Evolutionary conservation across 1,140 invertebrate species (phyloP), one percentile per base, ranked within the genome.

Genomic region (Rhagoletis pomonella): DNA sequence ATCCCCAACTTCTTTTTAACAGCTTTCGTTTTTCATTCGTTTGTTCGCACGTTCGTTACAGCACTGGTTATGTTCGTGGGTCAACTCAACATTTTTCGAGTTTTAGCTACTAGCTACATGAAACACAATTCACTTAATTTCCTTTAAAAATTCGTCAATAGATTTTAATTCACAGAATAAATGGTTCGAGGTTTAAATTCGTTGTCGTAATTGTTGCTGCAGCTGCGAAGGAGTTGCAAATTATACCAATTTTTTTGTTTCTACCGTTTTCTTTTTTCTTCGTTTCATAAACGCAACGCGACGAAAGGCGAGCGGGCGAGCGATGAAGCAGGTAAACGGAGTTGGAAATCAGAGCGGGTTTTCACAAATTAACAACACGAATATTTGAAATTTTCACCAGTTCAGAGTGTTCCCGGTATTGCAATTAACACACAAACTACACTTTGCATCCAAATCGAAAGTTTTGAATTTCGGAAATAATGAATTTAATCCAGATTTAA

Each of bases 51-150:
- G n/a, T 81, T 81, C 73, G 73, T 81, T 81, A 19, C 73, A 55
- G 19, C 73, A 81, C 73, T 81, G 50, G 73, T 7, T 55, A 81
- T 42, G 47, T 55, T 81, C 73, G 73, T 81, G 73, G 73, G 73
- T 81, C 44, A 81, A 81, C 73, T 81, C 73, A 81, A 81, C 73
- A 81, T 81, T 81, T 73, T 81, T 81, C 55, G 73, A 55, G 73
- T 81, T 55, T 77, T 17, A 58, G 17, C 44, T n/a, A 81, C n/a
- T 81, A 50, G 6, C 73, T 81, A 55, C 73, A 29, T 9, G 14
- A 81, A 73, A 44, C 39, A 73, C 39, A 73, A 73, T 47, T 4
- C 67, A 9, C 42, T 55, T 39, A 10, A 14, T 67, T 67, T 29
- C 12, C 4, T 73, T 17, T 5, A 14, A 14, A 67, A 67, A 67